Evolutionary conservation across 2,113 vertebrate species (phyloP), one percentile per base, ranked within the genome.

Genomic region (Nansenia antarctica): DNA sequence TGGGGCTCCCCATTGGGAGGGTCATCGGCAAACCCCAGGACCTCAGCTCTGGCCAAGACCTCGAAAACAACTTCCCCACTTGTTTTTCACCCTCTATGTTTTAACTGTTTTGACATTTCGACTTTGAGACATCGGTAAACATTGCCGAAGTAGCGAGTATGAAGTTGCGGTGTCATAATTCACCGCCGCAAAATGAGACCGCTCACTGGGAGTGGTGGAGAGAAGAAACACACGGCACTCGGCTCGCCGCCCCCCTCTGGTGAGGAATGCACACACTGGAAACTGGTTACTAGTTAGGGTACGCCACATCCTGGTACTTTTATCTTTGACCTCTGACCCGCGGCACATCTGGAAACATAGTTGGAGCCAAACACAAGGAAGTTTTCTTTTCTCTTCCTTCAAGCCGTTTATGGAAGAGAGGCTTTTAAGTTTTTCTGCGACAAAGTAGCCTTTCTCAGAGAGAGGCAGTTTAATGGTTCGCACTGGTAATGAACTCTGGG

Each of bases 281-380:
- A 86, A 86, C 87, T 75, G 59, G 82, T 87, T 88, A 86, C 88
- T 91, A 86, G 86, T 90, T 86, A 89, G 89, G 89, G 74, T 81
- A 86, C 81, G 85, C 91, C 93, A 94, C 94, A 95, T 97, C 87
- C 91, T 91, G 92, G 95, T 94, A 96, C 96, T 98, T 98, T 97
- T 93, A 95, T 96, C 94, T 96, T 85, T 88, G 88, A 95, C 95
- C 94, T 91, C 89, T 95, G 92, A 95, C 95, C 93, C 78, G 54
- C 3, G 81, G 77, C 85, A 96, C 96, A 99, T 99, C 95, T 99
- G 96, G 97, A 96, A 99, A 96, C 88, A 70, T 94, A 93, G 91
- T 94, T 93, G 92, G 87, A 93, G 89, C 88, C 90, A 87, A 94
- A 93, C 86, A 92, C 72, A 88, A 93, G 92, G 92, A 96, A 93